Evolutionary conservation across 2,888 invertebrate genomes (phyloP).

Genomic region (Trilocha varians): DNA sequence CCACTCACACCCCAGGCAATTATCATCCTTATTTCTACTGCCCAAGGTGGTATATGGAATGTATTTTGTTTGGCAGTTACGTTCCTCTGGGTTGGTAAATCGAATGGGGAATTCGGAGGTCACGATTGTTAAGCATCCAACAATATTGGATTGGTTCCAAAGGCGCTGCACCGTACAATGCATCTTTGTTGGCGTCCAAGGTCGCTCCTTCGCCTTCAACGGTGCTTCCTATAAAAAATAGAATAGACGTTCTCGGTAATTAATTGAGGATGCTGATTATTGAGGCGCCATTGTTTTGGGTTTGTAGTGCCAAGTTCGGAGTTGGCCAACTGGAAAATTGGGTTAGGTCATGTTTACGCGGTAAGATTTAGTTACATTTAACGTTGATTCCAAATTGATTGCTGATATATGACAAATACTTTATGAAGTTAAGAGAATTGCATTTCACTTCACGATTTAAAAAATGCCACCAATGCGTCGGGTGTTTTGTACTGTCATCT

Average conservation of each 20-base stretch:
- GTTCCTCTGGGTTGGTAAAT: constrained; percentile 33
- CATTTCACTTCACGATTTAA: no score
- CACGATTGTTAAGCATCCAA: constrained; percentile 47
- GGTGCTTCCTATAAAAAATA: constrained; percentile 38
- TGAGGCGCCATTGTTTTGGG: constrained; percentile 21
- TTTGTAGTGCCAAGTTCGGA: constrained; percentile 18
- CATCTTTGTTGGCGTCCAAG: constrained; percentile 62
- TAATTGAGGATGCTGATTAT: constrained; percentile 21
- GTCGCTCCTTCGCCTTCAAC: constrained; percentile 48
- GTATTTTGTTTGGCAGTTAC: constrained; percentile 15
- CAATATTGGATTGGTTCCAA: constrained; percentile 71
- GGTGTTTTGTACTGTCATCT: no score
- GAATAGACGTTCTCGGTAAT: constrained; percentile 32
- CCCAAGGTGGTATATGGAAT: constrained; percentile 14
- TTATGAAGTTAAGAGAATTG: no score
- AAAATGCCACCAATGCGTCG: no score
- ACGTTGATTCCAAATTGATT: no score
- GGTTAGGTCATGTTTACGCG: not conserved
- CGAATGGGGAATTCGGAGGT: constrained; percentile 70
- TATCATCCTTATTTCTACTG: constrained; percentile 4
- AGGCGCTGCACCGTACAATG: constrained; percentile 52
- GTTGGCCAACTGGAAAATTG: constrained; percentile 7
- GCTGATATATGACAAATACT: no score
- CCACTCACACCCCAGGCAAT: constrained; percentile 12
- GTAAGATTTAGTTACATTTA: no score